Evolutionary conservation across 2,797 vertebrate species (phyloP), one percentile per base, ranked within the genome.

Genomic region (Characodon lateralis): DNA sequence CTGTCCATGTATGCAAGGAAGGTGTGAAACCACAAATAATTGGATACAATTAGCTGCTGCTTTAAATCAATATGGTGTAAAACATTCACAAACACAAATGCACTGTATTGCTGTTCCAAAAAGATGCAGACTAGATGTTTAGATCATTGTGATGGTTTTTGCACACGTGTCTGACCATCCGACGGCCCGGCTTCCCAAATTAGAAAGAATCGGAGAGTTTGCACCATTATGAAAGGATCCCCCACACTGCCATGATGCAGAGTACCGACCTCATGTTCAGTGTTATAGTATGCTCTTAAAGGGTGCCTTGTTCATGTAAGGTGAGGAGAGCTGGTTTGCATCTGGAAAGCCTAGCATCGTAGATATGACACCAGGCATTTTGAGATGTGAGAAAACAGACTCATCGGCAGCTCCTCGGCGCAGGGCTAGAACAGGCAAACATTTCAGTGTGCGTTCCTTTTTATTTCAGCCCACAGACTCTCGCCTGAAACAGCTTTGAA

Each of bases 401-500:
- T 86, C 73, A 5, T 83, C 77, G 79, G 81, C 76, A 65, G 75
- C 85, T 48, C 6, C 35, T 35, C 5, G 48, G 39, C 51, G 6
- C 77, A 73, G 35, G 13, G 24, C 72, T 70, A 0, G 2, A 78
- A 65, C 72, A 53, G 69, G 50, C 13, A 53, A 80, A 81, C 63
- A 76, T 65, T 77, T 79, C 77, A 41, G 0, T 58, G 71, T n/a
- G 39, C 68, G 35, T 72, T 74, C 81, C 79, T 71, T 74, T 76
- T 31, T 74, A 72, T 78, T 14, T 73, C 74, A 78, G 66, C 70
- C 24, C 65, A 1, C 43, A 48, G 26, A 26, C 71, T 66, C 58
- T 39, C 66, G 71, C 74, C 73, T 31, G 61, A 56, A 78, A 87
- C 9, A 5, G 68, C 51, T 78, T 74, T 80, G 77, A 86, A 81